These are phyloP conservation scores for Chaetops frenatus DNA, from an alignment of 2,113 vertebrate species.

Conservation along the genomic window DNA sequence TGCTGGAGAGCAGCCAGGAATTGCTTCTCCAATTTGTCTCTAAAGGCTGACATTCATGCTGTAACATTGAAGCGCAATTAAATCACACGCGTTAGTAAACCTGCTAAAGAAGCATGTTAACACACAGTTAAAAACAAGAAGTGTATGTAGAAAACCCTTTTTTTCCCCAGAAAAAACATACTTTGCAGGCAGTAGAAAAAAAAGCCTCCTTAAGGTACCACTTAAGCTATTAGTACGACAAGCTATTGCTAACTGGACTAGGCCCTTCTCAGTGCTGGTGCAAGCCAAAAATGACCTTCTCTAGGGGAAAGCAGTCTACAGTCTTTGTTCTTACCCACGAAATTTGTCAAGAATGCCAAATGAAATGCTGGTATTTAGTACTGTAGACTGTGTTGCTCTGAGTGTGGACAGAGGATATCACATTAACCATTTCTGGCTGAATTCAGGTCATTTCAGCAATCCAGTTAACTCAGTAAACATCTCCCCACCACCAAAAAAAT, in stretches of 20 bases:
- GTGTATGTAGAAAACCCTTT: accelerated
- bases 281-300: not conserved
- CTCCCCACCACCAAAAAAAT: not conserved
- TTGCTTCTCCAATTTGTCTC: not conserved
- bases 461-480: not conserved
- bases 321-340: not conserved
- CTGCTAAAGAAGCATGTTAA: not conserved
- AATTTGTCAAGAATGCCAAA: not conserved
- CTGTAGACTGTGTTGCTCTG: not conserved
- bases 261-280: not conserved
- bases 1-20: not conserved
- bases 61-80: accelerated
- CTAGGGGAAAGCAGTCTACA: not conserved
- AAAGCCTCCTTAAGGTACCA: not conserved
- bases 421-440: not conserved
- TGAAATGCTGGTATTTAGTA: not conserved
- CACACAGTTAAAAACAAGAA: not conserved
- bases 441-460: not conserved
- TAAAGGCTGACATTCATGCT: not conserved
- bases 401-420: not conserved
- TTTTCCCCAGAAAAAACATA: not conserved
- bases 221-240: not conserved
- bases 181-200: not conserved
- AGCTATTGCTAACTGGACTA: not conserved
- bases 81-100: not conserved